These are phyloP conservation scores for Cephus pygmeus DNA, from an alignment of 2,888 invertebrate genomes.

Conservation along the genomic window DNA sequence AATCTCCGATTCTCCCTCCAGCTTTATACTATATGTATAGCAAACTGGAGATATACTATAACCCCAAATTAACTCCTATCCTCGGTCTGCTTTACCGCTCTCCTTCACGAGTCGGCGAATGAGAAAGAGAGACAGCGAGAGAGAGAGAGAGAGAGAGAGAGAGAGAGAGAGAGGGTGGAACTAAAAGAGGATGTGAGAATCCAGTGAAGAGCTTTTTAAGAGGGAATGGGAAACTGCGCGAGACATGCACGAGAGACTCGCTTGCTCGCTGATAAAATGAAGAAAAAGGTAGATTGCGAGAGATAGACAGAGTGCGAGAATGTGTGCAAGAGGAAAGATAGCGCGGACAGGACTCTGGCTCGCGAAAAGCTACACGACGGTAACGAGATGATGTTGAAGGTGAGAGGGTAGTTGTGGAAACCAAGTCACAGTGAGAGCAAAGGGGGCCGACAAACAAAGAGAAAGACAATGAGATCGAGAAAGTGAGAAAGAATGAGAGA, in stretches of 20 bases:
- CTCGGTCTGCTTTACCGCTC: background rate
- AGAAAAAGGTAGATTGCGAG: background rate
- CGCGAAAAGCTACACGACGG: background rate
- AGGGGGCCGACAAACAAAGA: background rate
- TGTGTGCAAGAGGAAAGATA: background rate
- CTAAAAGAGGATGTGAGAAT: background rate
- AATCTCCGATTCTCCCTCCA: background rate
- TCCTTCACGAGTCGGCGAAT: background rate
- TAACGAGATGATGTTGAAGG: background rate
- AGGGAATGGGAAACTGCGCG: background rate
- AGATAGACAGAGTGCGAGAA: background rate
- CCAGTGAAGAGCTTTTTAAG: background rate
- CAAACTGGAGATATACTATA: background rate
- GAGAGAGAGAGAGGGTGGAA: background rate
- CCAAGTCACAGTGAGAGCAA: background rate
- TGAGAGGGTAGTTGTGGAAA: background rate
- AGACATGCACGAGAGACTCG: background rate
- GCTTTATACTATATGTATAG: background rate
- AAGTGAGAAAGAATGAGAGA: background rate
- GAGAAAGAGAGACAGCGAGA: background rate
- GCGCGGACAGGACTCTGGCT: background rate
- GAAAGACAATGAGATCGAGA: background rate
- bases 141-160: background rate
- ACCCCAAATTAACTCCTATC: conserved; percentile 6
- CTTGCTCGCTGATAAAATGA: background rate